These are phyloP conservation scores for Smutsia temminckii DNA, from an alignment of 2,797 vertebrate species.

Conservation along the genomic window DNA sequence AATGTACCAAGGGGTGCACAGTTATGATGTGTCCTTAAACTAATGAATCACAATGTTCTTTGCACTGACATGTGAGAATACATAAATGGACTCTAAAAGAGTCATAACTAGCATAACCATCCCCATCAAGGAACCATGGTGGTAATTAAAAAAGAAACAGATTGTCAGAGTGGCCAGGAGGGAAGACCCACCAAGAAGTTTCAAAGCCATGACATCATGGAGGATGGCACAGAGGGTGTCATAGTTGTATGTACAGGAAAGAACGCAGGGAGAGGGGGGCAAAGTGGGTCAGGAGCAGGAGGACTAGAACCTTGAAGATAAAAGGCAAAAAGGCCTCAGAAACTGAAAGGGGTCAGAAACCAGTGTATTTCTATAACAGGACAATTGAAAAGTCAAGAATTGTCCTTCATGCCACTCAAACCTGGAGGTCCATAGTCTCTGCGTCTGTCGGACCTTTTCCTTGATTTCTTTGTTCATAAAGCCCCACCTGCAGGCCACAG, in stretches of 20 bases:
- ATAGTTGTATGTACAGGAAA: not conserved
- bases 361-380: not conserved
- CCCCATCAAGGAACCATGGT: not conserved
- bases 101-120: not conserved
- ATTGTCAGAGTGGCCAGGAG: not conserved
- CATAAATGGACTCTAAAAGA: not conserved
- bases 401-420: not conserved
- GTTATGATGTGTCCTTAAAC: not conserved
- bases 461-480: not conserved
- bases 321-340: not conserved
- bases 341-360: not conserved
- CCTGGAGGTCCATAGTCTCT: not conserved
- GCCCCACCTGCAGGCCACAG: not conserved
- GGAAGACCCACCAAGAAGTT: not conserved
- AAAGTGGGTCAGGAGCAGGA: not conserved
- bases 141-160: not conserved
- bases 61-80: not conserved
- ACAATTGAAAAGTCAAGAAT: not conserved
- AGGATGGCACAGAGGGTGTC: not conserved
- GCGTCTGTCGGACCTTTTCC: not conserved
- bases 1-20: not conserved
- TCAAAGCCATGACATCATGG: not conserved
- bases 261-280: not conserved
- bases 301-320: not conserved
- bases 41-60: not conserved